These are phyloP conservation scores for Drosophila mojavensis DNA, from an alignment of 1,140 invertebrate genomes.

Conservation along the genomic window DNA sequence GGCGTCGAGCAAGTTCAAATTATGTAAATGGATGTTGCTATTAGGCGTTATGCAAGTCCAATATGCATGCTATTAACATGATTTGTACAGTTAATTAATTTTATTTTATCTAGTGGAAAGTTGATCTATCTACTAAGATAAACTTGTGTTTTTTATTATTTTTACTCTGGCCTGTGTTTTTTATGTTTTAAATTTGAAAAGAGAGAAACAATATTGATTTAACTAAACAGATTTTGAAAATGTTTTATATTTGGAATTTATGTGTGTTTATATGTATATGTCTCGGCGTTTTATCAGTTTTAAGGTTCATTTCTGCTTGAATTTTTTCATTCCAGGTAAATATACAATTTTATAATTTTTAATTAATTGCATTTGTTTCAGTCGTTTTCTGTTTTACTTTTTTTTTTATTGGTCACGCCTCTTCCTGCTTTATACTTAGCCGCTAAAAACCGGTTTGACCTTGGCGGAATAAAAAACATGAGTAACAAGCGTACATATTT, in stretches of 20 bases:
- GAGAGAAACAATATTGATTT: too few species aligned
- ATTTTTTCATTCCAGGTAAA: neutral
- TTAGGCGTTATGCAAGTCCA: constrained; percentile 26
- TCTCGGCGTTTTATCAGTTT: too few species aligned
- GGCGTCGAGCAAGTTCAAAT: constrained; percentile 30
- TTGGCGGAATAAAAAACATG: constrained; percentile 1
- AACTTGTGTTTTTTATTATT: neutral
- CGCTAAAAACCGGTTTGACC: constrained; percentile 11
- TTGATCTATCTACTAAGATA: constrained; percentile 2
- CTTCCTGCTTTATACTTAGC: neutral
- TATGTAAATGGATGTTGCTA: constrained; percentile 18
- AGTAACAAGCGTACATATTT: constrained; percentile 2
- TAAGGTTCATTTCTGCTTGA: too few species aligned
- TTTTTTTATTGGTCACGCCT: constrained; percentile 6
- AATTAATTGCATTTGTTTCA: too few species aligned
- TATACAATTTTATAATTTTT: neutral
- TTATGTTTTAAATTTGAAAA: constrained; percentile 8
- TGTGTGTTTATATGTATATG: too few species aligned
- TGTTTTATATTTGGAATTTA: too few species aligned
- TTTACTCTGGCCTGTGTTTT: neutral
- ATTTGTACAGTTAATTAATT: constrained; percentile 30
- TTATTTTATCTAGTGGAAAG: constrained; percentile 21
- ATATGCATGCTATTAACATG: constrained; percentile 20
- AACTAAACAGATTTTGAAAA: too few species aligned
- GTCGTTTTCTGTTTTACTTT: neutral